phyloP scores from a whole-genome alignment of 2,113 vertebrate species.

The Callionymus lyra region DNA sequence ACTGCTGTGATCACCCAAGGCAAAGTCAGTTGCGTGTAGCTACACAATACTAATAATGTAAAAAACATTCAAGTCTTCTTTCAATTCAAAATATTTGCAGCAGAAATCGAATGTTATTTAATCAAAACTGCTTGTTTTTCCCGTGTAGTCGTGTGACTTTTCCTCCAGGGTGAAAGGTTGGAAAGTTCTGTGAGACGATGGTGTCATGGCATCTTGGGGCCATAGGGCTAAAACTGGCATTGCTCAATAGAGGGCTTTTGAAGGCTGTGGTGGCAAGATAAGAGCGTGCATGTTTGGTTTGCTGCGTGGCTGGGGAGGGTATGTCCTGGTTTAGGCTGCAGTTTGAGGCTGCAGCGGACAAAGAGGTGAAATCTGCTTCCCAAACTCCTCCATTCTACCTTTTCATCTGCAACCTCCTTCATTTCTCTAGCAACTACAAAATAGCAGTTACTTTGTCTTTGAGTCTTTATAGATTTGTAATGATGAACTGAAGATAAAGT shows the following conservation, averaged over 20 bases:
- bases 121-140: too few species aligned
- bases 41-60: too few species aligned
- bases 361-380: constrained; percentile 47
- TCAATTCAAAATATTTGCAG: too few species aligned
- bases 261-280: constrained; percentile 58
- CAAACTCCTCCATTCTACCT: constrained; percentile 34
- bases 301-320: constrained; percentile 18
- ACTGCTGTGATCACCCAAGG: too few species aligned
- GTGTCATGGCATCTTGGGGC: constrained; percentile 2
- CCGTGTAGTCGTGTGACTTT: too few species aligned
- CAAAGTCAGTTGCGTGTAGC: too few species aligned
- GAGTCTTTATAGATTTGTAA: too few species aligned
- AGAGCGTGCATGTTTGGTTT: constrained; percentile 45
- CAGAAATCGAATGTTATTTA: not conserved
- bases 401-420: constrained; percentile 20
- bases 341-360: constrained; percentile 48
- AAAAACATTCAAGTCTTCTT: too few species aligned
- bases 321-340: constrained; percentile 20
- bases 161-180: constrained; percentile 26
- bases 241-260: constrained; percentile 49
- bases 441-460: not conserved
- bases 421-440: constrained; percentile 18
- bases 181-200: constrained; percentile 2
- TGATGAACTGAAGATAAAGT: too few species aligned
- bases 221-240: constrained; percentile 46